Evolutionary conservation across 2,797 vertebrate species (phyloP).

Genomic region (Pantherophis vulpinus): DNA sequence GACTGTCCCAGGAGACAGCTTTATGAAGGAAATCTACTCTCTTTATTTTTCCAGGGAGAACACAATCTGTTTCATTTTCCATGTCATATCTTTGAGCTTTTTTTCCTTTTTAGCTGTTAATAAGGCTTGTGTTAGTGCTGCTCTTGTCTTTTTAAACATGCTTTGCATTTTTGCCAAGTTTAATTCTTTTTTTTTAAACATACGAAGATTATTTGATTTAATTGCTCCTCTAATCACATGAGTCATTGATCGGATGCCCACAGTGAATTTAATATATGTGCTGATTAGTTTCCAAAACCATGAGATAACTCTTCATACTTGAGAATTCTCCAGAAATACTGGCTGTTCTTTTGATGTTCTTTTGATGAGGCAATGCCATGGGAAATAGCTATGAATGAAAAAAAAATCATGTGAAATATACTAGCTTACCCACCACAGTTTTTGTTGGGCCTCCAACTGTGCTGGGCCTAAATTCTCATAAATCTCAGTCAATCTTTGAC

Average conservation of each 20-base stretch:
- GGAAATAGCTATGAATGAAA: neutral
- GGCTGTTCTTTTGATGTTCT: neutral
- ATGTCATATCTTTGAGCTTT: conserved; percentile 6
- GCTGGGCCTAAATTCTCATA: neutral
- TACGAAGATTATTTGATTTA: conserved; percentile 10
- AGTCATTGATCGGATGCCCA: neutral
- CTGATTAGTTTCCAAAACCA: neutral
- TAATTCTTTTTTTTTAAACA: neutral
- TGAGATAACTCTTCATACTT: neutral
- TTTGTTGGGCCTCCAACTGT: neutral
- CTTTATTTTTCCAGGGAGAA: conserved; percentile 36
- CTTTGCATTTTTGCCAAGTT: neutral
- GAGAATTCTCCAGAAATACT: neutral
- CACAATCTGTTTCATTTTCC: conserved; percentile 18
- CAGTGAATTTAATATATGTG: conserved; percentile 20
- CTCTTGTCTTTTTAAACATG: neutral
- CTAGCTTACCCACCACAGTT: neutral
- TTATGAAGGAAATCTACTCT: conserved; percentile 11
- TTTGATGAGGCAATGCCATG: neutral
- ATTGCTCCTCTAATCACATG: conserved; percentile 20
- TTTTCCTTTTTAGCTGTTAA: conserved; percentile 23
- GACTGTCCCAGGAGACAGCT: neutral
- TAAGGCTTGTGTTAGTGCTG: conserved; percentile 4
- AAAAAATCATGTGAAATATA: neutral
- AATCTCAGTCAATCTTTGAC: neutral